Percentiles rank a stretch among this genome's conserved stretches.
Conservation (phyloP, 1,140 invertebrate species). For the Harlomillsia oculata region DNA sequence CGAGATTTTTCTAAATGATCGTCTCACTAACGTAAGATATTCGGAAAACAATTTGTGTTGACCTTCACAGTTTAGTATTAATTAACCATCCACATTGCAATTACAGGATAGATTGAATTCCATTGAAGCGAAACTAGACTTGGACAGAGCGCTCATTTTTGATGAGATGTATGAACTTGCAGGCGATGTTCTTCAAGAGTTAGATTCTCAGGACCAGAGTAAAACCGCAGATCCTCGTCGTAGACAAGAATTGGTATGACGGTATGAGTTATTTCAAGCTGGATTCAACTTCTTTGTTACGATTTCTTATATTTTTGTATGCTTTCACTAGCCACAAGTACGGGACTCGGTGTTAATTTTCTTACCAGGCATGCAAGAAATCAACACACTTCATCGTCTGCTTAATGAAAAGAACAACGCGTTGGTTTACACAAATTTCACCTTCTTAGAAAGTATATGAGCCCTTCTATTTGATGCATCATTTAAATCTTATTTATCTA, state of each 20-base stretch:
- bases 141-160: conserved; percentile 7
- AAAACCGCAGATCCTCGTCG: conserved; percentile 9
- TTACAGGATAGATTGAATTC: conserved; percentile 9
- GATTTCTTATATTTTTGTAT: neutral
- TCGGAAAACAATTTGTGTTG: no score
- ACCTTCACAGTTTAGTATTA: no score
- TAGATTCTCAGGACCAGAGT: conserved; percentile 9
- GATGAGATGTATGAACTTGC: conserved; percentile 19
- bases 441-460: neutral
- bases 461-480: neutral
- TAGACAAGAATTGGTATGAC: neutral
- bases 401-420: conserved; percentile 25
- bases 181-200: conserved; percentile 3
- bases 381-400: conserved; percentile 42
- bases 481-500: conserved; percentile 2
- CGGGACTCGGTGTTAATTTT: conserved; percentile 71
- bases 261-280: conserved; percentile 1
- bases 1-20: conserved; percentile 25
- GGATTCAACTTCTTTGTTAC: neutral
- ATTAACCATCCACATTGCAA: neutral
- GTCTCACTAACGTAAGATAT: no score
- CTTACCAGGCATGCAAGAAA: conserved; percentile 74
- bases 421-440: no score
- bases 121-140: conserved; percentile 8
- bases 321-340: conserved; percentile 3